Percentiles rank a stretch among this genome's conserved stretches.
These are phyloP conservation scores for Raja brachyura DNA, from an alignment of 2,113 vertebrate genomes.

Conservation along the genomic window DNA sequence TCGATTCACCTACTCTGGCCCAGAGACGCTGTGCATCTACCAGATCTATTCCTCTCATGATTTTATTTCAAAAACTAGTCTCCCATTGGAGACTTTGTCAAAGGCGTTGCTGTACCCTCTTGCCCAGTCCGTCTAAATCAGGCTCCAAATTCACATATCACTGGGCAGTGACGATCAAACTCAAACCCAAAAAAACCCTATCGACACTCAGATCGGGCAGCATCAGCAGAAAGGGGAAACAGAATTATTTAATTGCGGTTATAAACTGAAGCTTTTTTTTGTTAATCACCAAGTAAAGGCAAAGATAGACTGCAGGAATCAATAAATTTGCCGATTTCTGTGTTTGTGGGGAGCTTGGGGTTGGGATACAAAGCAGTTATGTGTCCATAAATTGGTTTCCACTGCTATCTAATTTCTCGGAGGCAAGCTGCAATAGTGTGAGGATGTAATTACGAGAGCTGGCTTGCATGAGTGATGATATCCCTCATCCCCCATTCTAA, in stretches of 20 bases:
- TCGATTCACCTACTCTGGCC: too few relatives aligned
- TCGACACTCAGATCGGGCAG: too few relatives aligned
- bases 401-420: neutral
- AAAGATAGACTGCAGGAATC: neutral
- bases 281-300: neutral
- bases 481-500: constrained; percentile 44
- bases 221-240: neutral
- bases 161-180: too few relatives aligned
- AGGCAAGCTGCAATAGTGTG: neutral
- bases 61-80: too few relatives aligned
- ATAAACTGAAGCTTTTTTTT: neutral
- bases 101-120: too few relatives aligned
- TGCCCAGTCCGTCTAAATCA: too few relatives aligned
- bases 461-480: constrained; percentile 43
- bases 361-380: neutral
- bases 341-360: neutral
- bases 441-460: constrained; percentile 43
- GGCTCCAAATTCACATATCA: too few relatives aligned
- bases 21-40: too few relatives aligned
- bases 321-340: neutral
- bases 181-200: too few relatives aligned
- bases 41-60: too few relatives aligned
- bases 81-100: too few relatives aligned
- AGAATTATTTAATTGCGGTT: neutral
- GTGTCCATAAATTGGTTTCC: neutral